Conservation (phyloP, 2,888 invertebrate species). For the Cyclophora punctaria region DNA sequence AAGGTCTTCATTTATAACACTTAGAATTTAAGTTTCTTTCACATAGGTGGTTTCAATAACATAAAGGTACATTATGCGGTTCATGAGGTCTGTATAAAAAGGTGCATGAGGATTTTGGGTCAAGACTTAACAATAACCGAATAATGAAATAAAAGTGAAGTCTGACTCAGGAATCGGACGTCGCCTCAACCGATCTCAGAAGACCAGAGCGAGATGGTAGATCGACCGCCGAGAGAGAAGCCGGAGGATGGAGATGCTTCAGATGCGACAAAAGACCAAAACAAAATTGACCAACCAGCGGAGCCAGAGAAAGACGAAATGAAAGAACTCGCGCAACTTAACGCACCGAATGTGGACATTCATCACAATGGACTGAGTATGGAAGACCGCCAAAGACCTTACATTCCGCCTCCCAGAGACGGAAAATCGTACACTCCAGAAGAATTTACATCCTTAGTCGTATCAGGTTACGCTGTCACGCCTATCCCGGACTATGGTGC, state of each 20-base stretch:
- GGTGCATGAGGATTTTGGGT: constrained; percentile 18
- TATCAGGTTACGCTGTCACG: constrained; percentile 18
- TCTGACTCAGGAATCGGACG: constrained; percentile 22
- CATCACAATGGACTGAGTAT: constrained; percentile 15
- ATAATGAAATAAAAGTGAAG: constrained; percentile 11
- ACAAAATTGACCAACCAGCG: constrained; percentile 7
- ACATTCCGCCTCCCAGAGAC: constrained; percentile 17
- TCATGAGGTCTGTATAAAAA: constrained; percentile 1
- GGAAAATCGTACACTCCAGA: constrained; percentile 21
- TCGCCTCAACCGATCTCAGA: constrained; percentile 15
- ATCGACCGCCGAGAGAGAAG: constrained; percentile 12
- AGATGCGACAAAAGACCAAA: constrained; percentile 2
- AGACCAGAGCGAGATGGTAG: constrained; percentile 12
- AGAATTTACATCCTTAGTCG: constrained; percentile 18
- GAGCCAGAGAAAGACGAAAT: constrained; percentile 1
- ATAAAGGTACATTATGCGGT: neutral
- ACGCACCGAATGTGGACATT: constrained; percentile 10
- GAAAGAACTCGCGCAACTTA: constrained; percentile 1
- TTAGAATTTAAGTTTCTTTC: neutral
- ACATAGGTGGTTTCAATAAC: neutral
- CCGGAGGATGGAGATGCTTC: constrained; percentile 7
- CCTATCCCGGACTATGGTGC: constrained; percentile 14
- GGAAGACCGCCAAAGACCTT: constrained; percentile 15
- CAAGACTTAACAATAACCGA: constrained; percentile 14
- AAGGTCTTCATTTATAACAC: constrained; percentile 10